A percentile compares a stretch with the other conserved stretches of the same genome.
These are phyloP conservation scores for Phalacrocorax aristotelis DNA, from an alignment of 2,113 vertebrate genomes.

Conservation along the genomic window DNA sequence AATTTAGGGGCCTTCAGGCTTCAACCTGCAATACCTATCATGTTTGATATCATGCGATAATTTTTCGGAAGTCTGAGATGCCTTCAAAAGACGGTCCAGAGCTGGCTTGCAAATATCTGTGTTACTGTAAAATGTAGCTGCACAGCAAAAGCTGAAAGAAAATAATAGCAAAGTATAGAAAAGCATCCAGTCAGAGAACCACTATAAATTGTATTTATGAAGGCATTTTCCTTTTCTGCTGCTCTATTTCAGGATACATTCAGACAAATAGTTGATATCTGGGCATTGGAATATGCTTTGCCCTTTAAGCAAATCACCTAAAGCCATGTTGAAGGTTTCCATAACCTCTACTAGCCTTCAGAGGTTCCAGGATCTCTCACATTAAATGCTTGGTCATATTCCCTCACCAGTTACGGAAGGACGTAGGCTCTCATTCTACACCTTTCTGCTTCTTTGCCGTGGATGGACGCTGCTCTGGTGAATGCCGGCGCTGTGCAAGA, in stretches of 20 bases:
- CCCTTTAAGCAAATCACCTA: background rate
- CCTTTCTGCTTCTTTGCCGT: accelerated
- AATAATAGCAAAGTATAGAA: background rate
- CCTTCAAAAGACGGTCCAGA: background rate
- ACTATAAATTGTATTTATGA: background rate
- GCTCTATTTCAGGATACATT: background rate
- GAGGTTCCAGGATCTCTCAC: background rate
- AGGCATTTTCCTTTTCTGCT: background rate
- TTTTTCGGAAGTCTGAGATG: background rate
- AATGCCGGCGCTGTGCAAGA: accelerated
- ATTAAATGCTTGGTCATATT: background rate
- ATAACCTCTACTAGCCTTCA: background rate
- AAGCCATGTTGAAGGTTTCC: background rate
- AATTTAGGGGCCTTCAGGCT: background rate
- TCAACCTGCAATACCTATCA: background rate
- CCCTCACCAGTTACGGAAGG: background rate
- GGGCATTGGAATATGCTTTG: background rate
- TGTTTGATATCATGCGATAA: background rate
- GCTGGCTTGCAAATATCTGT: background rate
- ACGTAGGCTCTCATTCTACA: accelerated
- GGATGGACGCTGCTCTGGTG: accelerated
- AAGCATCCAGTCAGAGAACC: background rate
- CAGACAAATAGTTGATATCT: background rate
- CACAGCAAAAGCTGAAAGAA: background rate
- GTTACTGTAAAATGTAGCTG: background rate